These are phyloP conservation scores for Haliclona indistincta DNA, from an alignment of 37 sponge, comb jelly and placozoan species.

Conservation along the genomic window DNA sequence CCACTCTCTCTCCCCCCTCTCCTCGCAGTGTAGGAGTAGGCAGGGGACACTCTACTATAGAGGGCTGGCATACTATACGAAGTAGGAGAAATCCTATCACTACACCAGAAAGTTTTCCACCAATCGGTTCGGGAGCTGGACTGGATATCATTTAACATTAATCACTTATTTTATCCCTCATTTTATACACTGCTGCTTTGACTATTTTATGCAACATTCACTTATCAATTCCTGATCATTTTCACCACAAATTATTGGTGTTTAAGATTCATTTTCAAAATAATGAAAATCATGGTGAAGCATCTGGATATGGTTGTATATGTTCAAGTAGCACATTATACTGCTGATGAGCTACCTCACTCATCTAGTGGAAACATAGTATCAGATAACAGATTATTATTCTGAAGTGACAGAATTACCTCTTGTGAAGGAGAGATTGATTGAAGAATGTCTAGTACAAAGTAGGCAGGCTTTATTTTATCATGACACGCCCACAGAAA, in stretches of 20 bases:
- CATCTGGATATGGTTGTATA: background rate
- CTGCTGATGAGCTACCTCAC: constrained; percentile 48
- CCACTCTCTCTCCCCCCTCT: too few relatives aligned
- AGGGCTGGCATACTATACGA: too few relatives aligned
- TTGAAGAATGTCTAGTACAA: constrained; percentile 45
- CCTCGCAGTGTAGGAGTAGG: too few relatives aligned
- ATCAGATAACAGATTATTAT: background rate
- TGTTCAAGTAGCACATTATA: constrained; percentile 53
- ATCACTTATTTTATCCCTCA: background rate
- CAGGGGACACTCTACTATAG: too few relatives aligned
- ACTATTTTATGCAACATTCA: too few relatives aligned
- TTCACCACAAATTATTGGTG: too few relatives aligned
- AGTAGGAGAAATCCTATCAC: too few relatives aligned
- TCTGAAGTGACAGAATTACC: constrained; percentile 16
- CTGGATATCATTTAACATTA: constrained; percentile 14
- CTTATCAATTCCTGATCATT: too few relatives aligned
- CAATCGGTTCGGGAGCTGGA: constrained; percentile 16
- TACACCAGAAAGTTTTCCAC: too few relatives aligned
- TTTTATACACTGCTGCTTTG: too few relatives aligned
- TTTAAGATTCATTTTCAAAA: too few relatives aligned
- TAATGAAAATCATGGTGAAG: too few relatives aligned
- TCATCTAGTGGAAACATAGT: constrained; percentile 23
- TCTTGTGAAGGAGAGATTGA: constrained; percentile 44
- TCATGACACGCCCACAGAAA: constrained; percentile 44
- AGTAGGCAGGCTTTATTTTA: constrained; percentile 11